A percentile compares a stretch with the other conserved stretches of the same genome.
phyloP scores from a whole-genome alignment of 1,140 invertebrate genomes.

The Drosophila watanabei region DNA sequence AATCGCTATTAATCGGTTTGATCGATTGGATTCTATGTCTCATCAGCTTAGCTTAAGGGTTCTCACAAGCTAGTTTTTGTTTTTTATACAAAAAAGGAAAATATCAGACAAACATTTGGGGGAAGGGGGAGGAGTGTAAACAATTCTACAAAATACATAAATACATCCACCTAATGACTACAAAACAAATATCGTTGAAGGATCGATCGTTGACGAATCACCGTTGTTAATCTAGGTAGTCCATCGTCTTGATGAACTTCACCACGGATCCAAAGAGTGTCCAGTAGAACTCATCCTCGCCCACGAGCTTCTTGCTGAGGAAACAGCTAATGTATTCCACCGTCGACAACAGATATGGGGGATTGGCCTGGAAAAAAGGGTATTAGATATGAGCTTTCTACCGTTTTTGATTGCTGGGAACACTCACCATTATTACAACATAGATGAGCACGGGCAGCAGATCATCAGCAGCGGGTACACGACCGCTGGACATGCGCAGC shows the following conservation, averaged over 20 bases:
- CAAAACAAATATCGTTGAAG: slow-evolving; percentile 40
- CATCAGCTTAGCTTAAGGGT: slow-evolving; percentile 21
- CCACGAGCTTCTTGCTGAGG: slow-evolving; percentile 93
- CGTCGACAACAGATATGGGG: slow-evolving; percentile 96
- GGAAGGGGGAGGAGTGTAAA: slow-evolving; percentile 10
- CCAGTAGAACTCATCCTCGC: slow-evolving; percentile 99
- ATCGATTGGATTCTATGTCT: slow-evolving; percentile 12
- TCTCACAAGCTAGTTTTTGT: background rate
- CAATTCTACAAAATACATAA: slow-evolving; percentile 23
- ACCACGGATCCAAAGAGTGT: slow-evolving; percentile 98
- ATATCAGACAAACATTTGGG: slow-evolving; percentile 19
- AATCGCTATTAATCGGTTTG: background rate
- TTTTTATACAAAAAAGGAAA: slow-evolving; percentile 21
- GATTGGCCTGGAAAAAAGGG: slow-evolving; percentile 91
- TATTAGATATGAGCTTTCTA: background rate
- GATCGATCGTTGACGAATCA: background rate
- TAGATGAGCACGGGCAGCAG: slow-evolving; percentile 98
- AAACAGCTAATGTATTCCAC: slow-evolving; percentile 98
- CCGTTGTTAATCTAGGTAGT: slow-evolving; percentile 63
- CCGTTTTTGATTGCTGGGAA: background rate
- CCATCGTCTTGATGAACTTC: slow-evolving; percentile 99
- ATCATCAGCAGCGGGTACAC: slow-evolving; percentile 97
- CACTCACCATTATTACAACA: slow-evolving; percentile 95
- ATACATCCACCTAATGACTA: slow-evolving; percentile 14
- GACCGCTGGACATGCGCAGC: slow-evolving; percentile 92